Evolutionary conservation across 2,797 vertebrate genomes (phyloP).

Genomic region (Nasua narica): DNA sequence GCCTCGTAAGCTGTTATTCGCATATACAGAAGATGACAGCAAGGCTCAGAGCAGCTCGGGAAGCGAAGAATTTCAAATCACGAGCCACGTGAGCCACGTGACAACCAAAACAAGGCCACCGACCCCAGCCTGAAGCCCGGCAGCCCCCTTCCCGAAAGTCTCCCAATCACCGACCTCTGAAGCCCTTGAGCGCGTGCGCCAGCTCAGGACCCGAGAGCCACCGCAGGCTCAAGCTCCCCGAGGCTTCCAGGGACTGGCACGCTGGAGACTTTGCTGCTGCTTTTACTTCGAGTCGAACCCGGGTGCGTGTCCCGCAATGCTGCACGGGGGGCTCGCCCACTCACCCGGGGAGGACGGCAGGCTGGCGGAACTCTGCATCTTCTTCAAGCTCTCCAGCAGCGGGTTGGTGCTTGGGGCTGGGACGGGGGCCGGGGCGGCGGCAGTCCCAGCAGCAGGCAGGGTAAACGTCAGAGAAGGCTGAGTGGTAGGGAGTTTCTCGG

Average conservation of each 20-base stretch:
- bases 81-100: not conserved
- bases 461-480: conserved; percentile 63
- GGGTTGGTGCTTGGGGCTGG: conserved; percentile 72
- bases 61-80: not conserved
- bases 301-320: not conserved
- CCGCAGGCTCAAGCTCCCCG: not conserved
- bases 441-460: conserved; percentile 35
- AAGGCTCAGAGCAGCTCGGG: not conserved
- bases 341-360: conserved; percentile 65
- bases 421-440: not conserved
- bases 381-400: conserved; percentile 90
- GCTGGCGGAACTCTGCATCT: conserved; percentile 84
- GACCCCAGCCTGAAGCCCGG: not conserved
- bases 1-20: no score
- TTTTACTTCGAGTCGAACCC: not conserved
- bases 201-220: not conserved
- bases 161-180: not conserved
- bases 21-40: not conserved
- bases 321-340: not conserved
- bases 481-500: conserved; percentile 73
- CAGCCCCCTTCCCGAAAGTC: not conserved
- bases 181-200: not conserved
- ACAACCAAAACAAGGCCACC: not conserved
- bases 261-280: no score
- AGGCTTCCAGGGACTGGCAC: not conserved